phyloP scores from a whole-genome alignment of 2,113 vertebrate species.

The Rutilus rutilus region DNA sequence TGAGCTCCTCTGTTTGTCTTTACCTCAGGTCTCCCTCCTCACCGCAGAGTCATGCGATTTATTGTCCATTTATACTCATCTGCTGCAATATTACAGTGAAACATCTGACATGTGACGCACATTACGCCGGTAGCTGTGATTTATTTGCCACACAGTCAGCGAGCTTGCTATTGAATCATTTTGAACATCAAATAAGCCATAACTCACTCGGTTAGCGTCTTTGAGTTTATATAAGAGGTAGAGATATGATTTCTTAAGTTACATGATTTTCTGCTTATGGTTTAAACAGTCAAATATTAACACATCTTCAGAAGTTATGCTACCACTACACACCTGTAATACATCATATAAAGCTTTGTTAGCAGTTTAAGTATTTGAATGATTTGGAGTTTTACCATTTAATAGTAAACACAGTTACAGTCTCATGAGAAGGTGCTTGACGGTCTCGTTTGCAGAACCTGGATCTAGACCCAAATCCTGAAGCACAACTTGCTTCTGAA shows the following conservation, averaged over 20 bases:
- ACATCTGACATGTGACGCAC: neutral
- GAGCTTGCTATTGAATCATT: constrained; percentile 26
- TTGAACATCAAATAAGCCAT: neutral
- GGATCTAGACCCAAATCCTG: constrained; percentile 64
- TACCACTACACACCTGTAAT: neutral
- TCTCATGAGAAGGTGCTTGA: constrained; percentile 58
- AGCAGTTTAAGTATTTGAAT: neutral
- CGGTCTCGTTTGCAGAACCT: constrained; percentile 11
- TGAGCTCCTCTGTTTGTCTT: constrained; percentile 12
- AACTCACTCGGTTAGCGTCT: constrained; percentile 1
- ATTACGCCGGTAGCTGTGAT: neutral
- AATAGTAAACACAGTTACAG: constrained; percentile 55
- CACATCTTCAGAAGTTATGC: neutral
- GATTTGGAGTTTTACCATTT: neutral
- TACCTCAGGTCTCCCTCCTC: neutral
- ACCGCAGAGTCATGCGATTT: constrained; percentile 17
- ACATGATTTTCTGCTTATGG: neutral
- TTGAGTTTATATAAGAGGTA: neutral
- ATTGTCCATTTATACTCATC: constrained; percentile 1
- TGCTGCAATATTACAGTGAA: neutral
- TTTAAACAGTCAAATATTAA: neutral
- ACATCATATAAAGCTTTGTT: neutral
- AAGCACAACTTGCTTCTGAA: constrained; percentile 69
- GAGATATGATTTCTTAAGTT: constrained; percentile 8
- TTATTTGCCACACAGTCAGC: constrained; percentile 10